Base-by-base conservation (phyloP, 2,113 vertebrate species). In the Camelus dromedarius region DNA sequence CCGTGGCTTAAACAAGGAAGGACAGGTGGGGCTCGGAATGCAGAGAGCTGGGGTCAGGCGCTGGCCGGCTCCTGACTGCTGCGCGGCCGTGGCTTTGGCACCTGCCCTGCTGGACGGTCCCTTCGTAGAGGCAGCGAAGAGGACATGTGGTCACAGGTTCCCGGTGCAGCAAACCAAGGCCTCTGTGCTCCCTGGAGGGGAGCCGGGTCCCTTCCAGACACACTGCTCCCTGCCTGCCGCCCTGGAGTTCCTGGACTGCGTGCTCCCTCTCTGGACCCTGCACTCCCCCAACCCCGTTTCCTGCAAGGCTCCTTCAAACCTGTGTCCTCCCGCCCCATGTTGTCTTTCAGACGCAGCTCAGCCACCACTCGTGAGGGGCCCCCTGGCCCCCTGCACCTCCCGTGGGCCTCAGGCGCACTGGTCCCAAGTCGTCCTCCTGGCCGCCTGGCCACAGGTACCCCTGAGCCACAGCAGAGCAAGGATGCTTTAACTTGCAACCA, bases 351-450 rank as follows among this genome's bases (percentile, higher is more conserved):
- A 30, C 28, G 0, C 15, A 0, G 20, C 38, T 32, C 32, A 46
- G 66, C 16, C 42, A n/a, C 35, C 26, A 35, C 2, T 20, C 8
- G 2, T 16, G 28, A 38, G 30, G 1, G 9, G 19, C 18, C 14
- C 46, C 12, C 15, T 1, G 5, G 50, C 0, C 48, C 32, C 24
- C 19, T 50, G 42, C 0, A 1, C n/a, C 52, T 11, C 73, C 14
- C 13, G 14, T 14, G 52, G n/a, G 26, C 32, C 18, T 62, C 11
- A 4, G 50, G 28, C 24, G 13, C 20, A 52, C 54, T 35, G 1
- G 19, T 22, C 9, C 18, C 2, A 3, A 14, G 24, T 60, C 15
- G 14, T 42, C 32, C 91, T 24, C 14, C 50, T 6, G 66, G 54
- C 14, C 1, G 0, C 22, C 50, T 7, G 26, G 32, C 42, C 52